Conservation (phyloP, 2,888 invertebrate species). For the Eristalinus sepulchralis region DNA sequence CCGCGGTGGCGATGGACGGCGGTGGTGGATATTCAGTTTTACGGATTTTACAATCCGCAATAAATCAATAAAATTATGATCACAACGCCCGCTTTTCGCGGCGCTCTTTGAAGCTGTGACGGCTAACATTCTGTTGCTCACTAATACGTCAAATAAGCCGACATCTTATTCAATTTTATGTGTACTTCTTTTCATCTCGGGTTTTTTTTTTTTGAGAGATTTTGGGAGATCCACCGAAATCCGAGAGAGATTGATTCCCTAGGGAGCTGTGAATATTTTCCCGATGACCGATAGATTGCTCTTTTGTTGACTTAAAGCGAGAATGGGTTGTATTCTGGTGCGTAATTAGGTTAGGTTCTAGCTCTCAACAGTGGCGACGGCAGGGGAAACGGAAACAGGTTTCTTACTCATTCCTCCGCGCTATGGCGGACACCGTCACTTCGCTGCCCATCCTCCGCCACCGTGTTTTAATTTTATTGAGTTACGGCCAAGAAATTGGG, state of each 20-base stretch:
- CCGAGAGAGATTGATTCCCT: conserved; percentile 31
- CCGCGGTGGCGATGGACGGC: not conserved
- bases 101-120: conserved; percentile 48
- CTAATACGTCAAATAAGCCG: conserved; percentile 61
- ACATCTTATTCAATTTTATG: conserved; percentile 59
- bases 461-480: conserved; percentile 37
- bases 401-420: conserved; percentile 36
- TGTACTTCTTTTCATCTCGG: not conserved
- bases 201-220: not conserved
- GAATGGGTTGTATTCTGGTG: conserved; percentile 18
- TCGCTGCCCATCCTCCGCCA: not conserved
- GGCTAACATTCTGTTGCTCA: conserved; percentile 40
- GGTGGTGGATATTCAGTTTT: conserved; percentile 30
- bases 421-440: not conserved
- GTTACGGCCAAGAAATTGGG: conserved; percentile 6
- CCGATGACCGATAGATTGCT: not conserved
- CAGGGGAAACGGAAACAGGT: conserved; percentile 19
- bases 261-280: conserved; percentile 24
- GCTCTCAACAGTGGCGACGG: not conserved
- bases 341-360: conserved; percentile 47
- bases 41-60: conserved; percentile 65
- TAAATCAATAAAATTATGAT: conserved; percentile 76
- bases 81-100: conserved; percentile 71
- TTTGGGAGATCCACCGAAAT: conserved; percentile 3
- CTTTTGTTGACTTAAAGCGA: conserved; percentile 46